These are phyloP conservation scores for Campylomormyrus numenius DNA, from an alignment of 2,113 vertebrate species.

Conservation along the genomic window DNA sequence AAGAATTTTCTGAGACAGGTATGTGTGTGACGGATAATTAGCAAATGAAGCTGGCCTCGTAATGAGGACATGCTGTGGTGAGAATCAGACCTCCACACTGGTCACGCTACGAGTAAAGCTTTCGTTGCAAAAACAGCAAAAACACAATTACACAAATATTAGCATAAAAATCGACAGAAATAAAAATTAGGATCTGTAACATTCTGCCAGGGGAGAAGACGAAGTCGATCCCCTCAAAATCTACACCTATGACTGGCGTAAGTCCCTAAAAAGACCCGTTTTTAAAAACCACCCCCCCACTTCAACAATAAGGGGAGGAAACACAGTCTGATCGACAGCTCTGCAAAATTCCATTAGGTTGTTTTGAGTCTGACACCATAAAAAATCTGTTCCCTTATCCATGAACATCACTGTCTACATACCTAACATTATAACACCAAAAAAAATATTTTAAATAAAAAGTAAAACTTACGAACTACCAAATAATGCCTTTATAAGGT, in stretches of 20 bases:
- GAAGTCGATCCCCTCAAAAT: background rate
- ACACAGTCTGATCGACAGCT: background rate
- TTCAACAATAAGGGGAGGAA: background rate
- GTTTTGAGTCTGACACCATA: background rate
- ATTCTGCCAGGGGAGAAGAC: background rate
- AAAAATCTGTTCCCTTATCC: background rate
- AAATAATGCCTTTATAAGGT: background rate
- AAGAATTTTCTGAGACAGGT: background rate
- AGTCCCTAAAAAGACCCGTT: background rate
- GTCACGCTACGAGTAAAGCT: background rate
- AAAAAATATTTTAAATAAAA: background rate
- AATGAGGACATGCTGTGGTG: background rate
- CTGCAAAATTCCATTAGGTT: background rate
- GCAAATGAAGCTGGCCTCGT: background rate
- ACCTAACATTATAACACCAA: background rate
- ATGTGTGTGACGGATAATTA: background rate
- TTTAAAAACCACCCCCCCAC: background rate
- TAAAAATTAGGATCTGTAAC: background rate
- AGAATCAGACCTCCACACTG: background rate
- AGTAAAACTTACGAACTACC: background rate
- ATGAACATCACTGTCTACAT: background rate
- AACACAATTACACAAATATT: background rate
- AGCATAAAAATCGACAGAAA: background rate
- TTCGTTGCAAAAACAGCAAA: background rate
- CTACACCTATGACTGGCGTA: background rate